Evolutionary conservation across 2,888 invertebrate genomes (phyloP), one percentile per base, ranked within the genome.

Genomic region (Petrolisthes manimaculis): DNA sequence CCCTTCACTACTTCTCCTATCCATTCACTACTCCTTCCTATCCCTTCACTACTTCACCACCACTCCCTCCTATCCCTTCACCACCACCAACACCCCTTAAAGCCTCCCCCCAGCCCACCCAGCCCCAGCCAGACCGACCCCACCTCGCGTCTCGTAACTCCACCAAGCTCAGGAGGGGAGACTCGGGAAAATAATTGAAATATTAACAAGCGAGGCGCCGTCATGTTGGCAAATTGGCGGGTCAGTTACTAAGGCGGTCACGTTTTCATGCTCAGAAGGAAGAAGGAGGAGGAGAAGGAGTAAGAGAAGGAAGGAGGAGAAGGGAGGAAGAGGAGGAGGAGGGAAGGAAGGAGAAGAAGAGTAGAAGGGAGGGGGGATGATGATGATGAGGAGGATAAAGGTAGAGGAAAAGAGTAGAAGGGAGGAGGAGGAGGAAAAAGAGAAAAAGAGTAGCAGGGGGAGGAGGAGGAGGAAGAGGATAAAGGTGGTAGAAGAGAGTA

Each of bases 171-270:
- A 56, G 56, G 18, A 56, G 80, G 80, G 55, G 24, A 55, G 80
- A 80, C 55, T 56, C 56, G 80, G 37, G 56, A 56, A 80, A 80
- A 55, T 80, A 80, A 80, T 80, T 80, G 80, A 80, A 80, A 80
- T 80, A 80, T 56, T 80, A 80, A 80, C 80, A 80, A 55, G 54
- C 55, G 21, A 24, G 55, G 80, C 55, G 80, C 80, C 80, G 53
- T 55, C 55, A 80, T 80, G 80, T 80, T 80, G 56, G 55, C 56
- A 80, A 80, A 80, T 80, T 80, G 56, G 53, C 80, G 53, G 80
- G 55, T 80, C 54, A 80, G 80, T 80, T 80, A 56, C 80, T 71
- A 9, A 54, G 53, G 51, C 74, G 71, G 71, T 74, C 83, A 83
- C 83, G 83, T 53, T 54, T 71, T 53, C 71, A 71, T 24, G 71